phyloP scores from a whole-genome alignment of 2,888 invertebrate species.

The Belgica antarctica region DNA sequence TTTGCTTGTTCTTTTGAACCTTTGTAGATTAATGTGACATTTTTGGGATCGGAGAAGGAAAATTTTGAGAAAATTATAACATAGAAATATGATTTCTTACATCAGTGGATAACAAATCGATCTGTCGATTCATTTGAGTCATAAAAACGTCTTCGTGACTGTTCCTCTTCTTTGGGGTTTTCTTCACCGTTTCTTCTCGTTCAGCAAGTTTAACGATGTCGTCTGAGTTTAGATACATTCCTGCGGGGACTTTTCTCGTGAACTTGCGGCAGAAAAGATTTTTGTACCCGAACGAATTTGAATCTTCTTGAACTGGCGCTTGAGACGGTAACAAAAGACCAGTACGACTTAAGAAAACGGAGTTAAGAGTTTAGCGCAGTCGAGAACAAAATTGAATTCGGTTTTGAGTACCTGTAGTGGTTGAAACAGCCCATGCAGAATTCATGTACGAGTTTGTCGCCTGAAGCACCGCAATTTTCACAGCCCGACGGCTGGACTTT shows the following conservation, averaged over 20 bases:
- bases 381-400: neutral
- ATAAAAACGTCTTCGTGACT: slow-evolving; percentile 82
- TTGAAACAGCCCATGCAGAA: slow-evolving; percentile 82
- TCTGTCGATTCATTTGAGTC: slow-evolving; percentile 90
- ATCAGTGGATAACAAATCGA: slow-evolving; percentile 92
- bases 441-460: slow-evolving; percentile 69
- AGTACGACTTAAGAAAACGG: slow-evolving; percentile 64
- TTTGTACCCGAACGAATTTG: slow-evolving; percentile 50
- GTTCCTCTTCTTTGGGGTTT: too few species aligned
- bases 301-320: slow-evolving; percentile 60
- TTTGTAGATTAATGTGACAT: slow-evolving; percentile 58
- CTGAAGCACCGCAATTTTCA: slow-evolving; percentile 68
- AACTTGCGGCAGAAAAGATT: slow-evolving; percentile 53
- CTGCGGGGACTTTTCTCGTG: slow-evolving; percentile 87
- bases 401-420: slow-evolving; percentile 70
- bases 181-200: too few species aligned
- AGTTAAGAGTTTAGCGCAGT: neutral
- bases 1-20: slow-evolving; percentile 95
- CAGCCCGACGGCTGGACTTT: too few species aligned
- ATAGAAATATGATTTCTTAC: slow-evolving; percentile 62
- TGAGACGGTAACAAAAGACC: slow-evolving; percentile 77
- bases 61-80: slow-evolving; percentile 47
- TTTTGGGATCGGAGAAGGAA: slow-evolving; percentile 40
- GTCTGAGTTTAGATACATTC: slow-evolving; percentile 97
- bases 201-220: slow-evolving; percentile 90